Evolutionary conservation across 2,888 invertebrate species (phyloP).

Genomic region (Macrosoma leucophasiata): DNA sequence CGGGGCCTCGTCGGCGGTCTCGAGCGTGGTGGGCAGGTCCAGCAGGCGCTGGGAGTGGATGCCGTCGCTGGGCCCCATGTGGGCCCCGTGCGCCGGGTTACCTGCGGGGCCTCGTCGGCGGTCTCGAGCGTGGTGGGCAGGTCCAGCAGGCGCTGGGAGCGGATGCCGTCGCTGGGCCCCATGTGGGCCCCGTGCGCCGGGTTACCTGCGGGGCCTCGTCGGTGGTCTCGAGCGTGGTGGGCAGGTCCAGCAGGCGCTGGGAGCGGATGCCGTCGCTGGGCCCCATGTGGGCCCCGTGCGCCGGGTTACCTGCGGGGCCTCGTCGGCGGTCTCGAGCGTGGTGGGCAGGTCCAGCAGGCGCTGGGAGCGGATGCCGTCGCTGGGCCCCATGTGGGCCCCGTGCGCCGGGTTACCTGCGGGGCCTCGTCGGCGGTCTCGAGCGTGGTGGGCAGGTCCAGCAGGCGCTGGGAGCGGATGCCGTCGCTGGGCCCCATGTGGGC

Average conservation of each 20-base stretch:
- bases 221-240: conserved; percentile 79
- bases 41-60: too few species aligned
- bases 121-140: too few species aligned
- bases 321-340: conserved; percentile 70
- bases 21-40: too few species aligned
- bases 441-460: conserved; percentile 92
- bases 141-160: too few species aligned
- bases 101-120: too few species aligned
- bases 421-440: conserved; percentile 54
- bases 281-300: conserved; percentile 99
- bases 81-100: too few species aligned
- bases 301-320: conserved; percentile 33
- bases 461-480: conserved; percentile 92
- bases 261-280: conserved; percentile 96
- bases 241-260: conserved; percentile 92
- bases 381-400: conserved; percentile 99
- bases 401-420: conserved; percentile 77
- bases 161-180: too few species aligned
- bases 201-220: conserved; percentile 40
- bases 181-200: too few species aligned
- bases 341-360: conserved; percentile 92
- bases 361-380: conserved; percentile 94
- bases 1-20: too few species aligned
- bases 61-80: too few species aligned
- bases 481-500: conserved; percentile 99